These are phyloP conservation scores for Urocolius indicus DNA, from an alignment of 2,113 vertebrate genomes.

Conservation along the genomic window DNA sequence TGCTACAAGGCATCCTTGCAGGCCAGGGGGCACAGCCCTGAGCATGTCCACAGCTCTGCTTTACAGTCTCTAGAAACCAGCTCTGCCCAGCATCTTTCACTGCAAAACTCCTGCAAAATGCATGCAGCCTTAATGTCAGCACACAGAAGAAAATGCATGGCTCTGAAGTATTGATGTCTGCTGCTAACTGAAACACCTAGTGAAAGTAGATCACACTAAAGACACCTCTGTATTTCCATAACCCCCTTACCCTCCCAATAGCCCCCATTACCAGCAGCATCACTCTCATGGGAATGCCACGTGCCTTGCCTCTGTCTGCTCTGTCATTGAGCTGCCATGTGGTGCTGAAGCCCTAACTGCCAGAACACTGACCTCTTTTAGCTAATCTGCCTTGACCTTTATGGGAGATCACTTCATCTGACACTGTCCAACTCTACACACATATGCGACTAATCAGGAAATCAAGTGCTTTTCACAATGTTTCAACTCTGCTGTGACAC, in stretches of 20 bases:
- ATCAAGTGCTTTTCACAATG: background rate
- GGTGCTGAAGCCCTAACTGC: background rate
- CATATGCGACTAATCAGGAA: background rate
- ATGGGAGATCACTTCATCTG: background rate
- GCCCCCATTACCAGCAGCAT: background rate
- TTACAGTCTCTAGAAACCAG: background rate
- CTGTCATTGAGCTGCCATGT: background rate
- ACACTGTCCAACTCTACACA: background rate
- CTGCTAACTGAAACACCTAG: background rate
- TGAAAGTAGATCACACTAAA: background rate
- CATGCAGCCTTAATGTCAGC: background rate
- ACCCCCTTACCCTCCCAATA: background rate
- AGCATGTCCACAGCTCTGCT: accelerated
- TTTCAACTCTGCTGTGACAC: background rate
- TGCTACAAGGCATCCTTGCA: background rate
- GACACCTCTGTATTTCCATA: background rate
- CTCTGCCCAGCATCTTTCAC: accelerated
- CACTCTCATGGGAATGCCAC: background rate
- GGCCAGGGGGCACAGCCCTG: accelerated
- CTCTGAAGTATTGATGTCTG: background rate
- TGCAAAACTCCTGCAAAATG: background rate
- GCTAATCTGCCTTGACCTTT: background rate
- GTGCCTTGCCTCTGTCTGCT: background rate
- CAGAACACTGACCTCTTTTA: background rate
- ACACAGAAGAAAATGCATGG: accelerated